Base-by-base conservation (phyloP, 2,797 vertebrate genomes). In the Oryzias dopingdopingensis region DNA sequence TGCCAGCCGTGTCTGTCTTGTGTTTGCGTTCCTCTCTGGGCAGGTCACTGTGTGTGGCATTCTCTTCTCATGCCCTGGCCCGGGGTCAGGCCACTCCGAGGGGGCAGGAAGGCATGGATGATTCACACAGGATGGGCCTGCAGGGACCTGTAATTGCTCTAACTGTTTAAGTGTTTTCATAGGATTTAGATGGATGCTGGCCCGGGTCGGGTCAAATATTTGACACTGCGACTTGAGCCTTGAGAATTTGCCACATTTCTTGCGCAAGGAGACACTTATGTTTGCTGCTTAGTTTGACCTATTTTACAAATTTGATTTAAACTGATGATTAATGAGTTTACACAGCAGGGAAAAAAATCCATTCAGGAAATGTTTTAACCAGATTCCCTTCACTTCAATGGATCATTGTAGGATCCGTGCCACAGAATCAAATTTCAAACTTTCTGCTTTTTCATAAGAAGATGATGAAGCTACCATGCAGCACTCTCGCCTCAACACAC, bases 11-110 rank as follows among this genome's bases (percentile, higher is more conserved):
- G 69, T 70, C 77, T 76, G 57, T 56, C 56, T 62, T 55, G 53
- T 61, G 23, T 78, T 73, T 82, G 81, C 84, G 81, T 88, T 89
- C 77, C 81, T 74, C 15, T 42, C 59, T 5, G 23, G 37, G 54
- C 52, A 64, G 72, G 64, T 53, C 69, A 15, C 62, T 73, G 75
- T 79, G 72, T 70, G 73, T 76, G 81, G 52, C 56, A 57, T 80
- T 26, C 51, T 68, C 56, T 85, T 83, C 76, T 74, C 81, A 75
- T 70, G 80, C 73, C 75, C 79, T 46, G 65, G 29, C 47, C 17
- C 20, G 10, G 67, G 79, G 83, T 83, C 79, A 77, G 68, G 73
- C 32, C 8, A 42, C 76, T 73, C 58, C 42, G 46, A 37, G 20
- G 26, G 20, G 32, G 42, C 49, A 42, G 42, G 1, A 5, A 15